Percentiles rank a stretch among this genome's conserved stretches.
Evolutionary conservation across 2,888 invertebrate species (phyloP).

Genomic region (Lathronympha strigana): DNA sequence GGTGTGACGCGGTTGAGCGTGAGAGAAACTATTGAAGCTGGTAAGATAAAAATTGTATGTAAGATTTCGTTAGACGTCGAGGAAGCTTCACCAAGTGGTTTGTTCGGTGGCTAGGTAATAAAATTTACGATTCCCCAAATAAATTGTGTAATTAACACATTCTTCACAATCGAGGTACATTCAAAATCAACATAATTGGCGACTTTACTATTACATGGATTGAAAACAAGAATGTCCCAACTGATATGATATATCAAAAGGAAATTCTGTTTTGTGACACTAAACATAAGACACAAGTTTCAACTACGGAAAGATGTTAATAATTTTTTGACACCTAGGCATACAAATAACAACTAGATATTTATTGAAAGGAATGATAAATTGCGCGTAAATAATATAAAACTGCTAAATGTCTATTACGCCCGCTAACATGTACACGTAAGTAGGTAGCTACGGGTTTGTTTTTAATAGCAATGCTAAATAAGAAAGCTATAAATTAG

Average conservation of each 20-base stretch:
- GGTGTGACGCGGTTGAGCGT: neutral
- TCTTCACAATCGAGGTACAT: slow-evolving; percentile 49
- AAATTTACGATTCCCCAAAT: slow-evolving; percentile 23
- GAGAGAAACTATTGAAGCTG: neutral
- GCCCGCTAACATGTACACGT: slow-evolving; percentile 2
- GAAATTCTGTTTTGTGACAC: neutral
- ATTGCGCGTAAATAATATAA: neutral
- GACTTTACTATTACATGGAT: neutral
- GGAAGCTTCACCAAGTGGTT: slow-evolving; percentile 14
- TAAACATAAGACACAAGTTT: neutral
- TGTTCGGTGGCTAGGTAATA: slow-evolving; percentile 3
- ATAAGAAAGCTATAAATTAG: too few relatives aligned
- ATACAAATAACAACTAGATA: slow-evolving; percentile 6
- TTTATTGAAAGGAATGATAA: slow-evolving; percentile 12
- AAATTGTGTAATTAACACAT: slow-evolving; percentile 49
- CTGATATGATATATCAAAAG: neutral
- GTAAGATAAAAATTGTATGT: too few relatives aligned
- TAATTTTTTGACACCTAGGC: slow-evolving; percentile 12
- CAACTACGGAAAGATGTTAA: neutral
- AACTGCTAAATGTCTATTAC: slow-evolving; percentile 5
- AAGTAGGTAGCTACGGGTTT: neutral
- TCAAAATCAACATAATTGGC: slow-evolving; percentile 34
- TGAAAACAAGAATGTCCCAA: neutral
- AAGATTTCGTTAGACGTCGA: neutral
- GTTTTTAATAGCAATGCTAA: too few relatives aligned